Conservation (phyloP, 2,888 invertebrate species). For the Leptinotarsa haldemani region DNA sequence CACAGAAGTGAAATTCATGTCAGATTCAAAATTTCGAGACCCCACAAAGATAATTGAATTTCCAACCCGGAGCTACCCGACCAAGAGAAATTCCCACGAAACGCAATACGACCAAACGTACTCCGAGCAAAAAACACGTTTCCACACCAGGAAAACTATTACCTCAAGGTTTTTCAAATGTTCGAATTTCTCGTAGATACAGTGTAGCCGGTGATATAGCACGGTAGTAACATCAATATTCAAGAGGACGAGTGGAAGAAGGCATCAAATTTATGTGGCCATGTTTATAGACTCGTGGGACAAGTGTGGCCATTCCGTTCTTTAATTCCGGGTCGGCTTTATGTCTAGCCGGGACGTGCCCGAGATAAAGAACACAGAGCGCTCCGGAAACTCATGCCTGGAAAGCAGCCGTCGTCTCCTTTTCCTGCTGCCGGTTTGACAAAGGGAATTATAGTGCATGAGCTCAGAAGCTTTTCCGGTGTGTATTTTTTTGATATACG, state of each 20-base stretch:
- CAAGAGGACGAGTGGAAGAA: conserved; percentile 61
- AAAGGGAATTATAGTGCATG: conserved; percentile 2
- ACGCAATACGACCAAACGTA: background rate
- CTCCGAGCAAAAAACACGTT: conserved; percentile 35
- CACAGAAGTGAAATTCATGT: no score
- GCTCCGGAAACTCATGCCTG: conserved; percentile 39
- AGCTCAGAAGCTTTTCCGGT: background rate
- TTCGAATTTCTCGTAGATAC: conserved; percentile 42
- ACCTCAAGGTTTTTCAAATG: conserved; percentile 36
- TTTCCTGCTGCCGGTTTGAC: conserved; percentile 18
- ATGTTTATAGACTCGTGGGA: conserved; percentile 68
- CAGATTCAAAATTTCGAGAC: no score
- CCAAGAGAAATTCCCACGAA: background rate
- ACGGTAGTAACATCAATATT: conserved; percentile 66
- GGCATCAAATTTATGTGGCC: conserved; percentile 68
- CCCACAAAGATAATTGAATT: background rate
- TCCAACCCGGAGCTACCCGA: background rate
- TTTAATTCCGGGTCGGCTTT: conserved; percentile 66
- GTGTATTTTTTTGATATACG: no score
- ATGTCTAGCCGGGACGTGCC: conserved; percentile 65
- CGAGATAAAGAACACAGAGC: conserved; percentile 58
- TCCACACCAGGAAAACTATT: conserved; percentile 39
- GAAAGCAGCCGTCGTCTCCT: conserved; percentile 4
- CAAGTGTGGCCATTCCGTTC: conserved; percentile 66
- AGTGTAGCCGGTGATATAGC: conserved; percentile 59